Percentiles rank a stretch among this genome's conserved stretches.
phyloP scores from a whole-genome alignment of 2,888 invertebrate genomes.

The Scotopteryx bipunctaria region DNA sequence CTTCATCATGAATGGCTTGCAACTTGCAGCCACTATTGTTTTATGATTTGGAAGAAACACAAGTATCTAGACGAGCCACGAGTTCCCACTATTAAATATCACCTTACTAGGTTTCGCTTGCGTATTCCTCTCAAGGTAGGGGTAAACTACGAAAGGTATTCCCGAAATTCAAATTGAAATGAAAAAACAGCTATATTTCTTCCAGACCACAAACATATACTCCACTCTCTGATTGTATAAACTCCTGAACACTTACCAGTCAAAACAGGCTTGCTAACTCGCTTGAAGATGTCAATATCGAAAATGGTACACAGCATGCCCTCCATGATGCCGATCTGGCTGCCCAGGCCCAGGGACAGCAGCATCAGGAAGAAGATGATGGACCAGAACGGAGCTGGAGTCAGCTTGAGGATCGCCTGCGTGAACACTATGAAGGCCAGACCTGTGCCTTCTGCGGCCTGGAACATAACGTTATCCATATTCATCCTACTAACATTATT shows the following conservation, averaged over 20 bases:
- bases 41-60: too few relatives aligned
- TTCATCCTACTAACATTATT: background rate
- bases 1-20: too few relatives aligned
- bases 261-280: constrained; percentile 93
- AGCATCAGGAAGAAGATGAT: constrained; percentile 98
- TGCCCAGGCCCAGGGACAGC: constrained; percentile 95
- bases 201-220: too few relatives aligned
- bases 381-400: constrained; percentile 97
- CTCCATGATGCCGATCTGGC: constrained; percentile 98
- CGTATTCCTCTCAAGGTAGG: too few relatives aligned
- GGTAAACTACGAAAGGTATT: too few relatives aligned
- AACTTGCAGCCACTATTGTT: too few relatives aligned
- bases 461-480: constrained; percentile 17
- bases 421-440: constrained; percentile 98
- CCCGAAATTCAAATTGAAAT: too few relatives aligned
- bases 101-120: too few relatives aligned
- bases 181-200: too few relatives aligned
- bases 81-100: too few relatives aligned
- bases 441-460: constrained; percentile 98
- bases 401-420: constrained; percentile 96
- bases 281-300: constrained; percentile 95
- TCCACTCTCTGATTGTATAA: background rate
- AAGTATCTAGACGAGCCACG: too few relatives aligned
- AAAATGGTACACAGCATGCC: constrained; percentile 98
- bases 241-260: constrained; percentile 85